A percentile compares a stretch with the other conserved stretches of the same genome.
Evolutionary conservation across 30 jellyfish, hydroid and myxozoan species (phyloP).

Genomic region (Aurelia aurita complex sp. Pacific): DNA sequence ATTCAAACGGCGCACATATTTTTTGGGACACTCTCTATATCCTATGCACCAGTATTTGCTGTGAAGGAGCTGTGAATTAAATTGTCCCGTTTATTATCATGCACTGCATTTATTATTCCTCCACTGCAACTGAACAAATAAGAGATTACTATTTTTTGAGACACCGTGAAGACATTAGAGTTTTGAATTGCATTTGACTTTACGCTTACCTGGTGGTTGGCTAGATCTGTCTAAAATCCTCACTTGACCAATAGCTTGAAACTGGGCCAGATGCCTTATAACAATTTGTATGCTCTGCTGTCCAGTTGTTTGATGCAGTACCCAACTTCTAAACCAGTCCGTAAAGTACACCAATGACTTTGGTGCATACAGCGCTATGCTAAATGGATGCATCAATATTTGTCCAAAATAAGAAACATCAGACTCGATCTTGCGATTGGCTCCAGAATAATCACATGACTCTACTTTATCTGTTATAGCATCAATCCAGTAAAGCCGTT

Average conservation of each 20-base stretch:
- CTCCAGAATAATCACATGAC: slow-evolving; percentile 72
- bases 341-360: slow-evolving; percentile 57
- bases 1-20: no score
- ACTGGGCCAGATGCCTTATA: neutral
- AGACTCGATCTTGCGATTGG: slow-evolving; percentile 18
- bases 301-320: slow-evolving; percentile 1
- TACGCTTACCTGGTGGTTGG: slow-evolving; percentile 57
- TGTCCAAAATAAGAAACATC: slow-evolving; percentile 39
- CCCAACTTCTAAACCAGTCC: slow-evolving; percentile 76
- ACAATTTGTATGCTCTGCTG: neutral
- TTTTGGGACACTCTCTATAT: no score
- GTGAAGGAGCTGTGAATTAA: no score
- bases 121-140: no score
- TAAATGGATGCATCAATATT: slow-evolving; percentile 59
- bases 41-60: no score
- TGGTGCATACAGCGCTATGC: slow-evolving; percentile 60
- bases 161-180: no score
- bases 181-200: neutral
- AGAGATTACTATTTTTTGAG: no score
- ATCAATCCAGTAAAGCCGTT: slow-evolving; percentile 89
- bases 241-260: slow-evolving; percentile 70
- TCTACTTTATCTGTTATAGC: slow-evolving; percentile 70
- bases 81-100: no score
- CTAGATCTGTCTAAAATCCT: slow-evolving; percentile 35
- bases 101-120: no score